Evolutionary conservation across 2,113 vertebrate genomes (phyloP).

Genomic region (Miniopterus natalensis): DNA sequence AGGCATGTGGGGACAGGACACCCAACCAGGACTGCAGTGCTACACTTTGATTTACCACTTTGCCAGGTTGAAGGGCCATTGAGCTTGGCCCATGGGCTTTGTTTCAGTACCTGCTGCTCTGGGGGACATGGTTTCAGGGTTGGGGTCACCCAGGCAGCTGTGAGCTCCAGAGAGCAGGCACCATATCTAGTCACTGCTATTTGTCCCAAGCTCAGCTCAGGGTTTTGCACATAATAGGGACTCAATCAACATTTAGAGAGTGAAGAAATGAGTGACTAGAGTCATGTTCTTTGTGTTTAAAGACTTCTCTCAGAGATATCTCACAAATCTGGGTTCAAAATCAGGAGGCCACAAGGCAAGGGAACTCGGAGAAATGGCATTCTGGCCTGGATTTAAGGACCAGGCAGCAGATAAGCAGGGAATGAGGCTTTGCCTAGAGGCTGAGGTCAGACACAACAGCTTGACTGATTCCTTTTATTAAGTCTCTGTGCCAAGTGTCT

Average conservation of each 20-base stretch:
- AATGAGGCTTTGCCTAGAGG: not conserved
- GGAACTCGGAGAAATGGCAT: not conserved
- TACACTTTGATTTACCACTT: not conserved
- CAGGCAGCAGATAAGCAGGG: not conserved
- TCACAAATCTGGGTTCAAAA: not conserved
- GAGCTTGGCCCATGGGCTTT: not conserved
- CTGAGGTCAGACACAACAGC: not conserved
- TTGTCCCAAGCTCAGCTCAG: not conserved
- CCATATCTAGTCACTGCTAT: not conserved
- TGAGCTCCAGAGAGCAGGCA: not conserved
- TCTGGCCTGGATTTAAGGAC: not conserved
- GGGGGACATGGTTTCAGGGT: not conserved
- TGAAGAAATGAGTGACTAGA: not conserved
- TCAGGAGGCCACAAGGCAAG: not conserved
- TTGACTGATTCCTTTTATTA: not conserved
- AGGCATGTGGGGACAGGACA: slow-evolving; percentile 58
- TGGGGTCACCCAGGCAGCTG: not conserved
- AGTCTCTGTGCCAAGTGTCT: not conserved
- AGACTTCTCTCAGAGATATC: not conserved
- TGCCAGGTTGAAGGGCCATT: not conserved
- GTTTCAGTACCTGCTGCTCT: not conserved
- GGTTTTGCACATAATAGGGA: not conserved
- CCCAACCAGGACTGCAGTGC: slow-evolving; percentile 13
- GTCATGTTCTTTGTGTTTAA: not conserved
- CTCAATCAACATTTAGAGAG: not conserved